Conservation (phyloP, 2,888 invertebrate species). For the Ormia ochracea region DNA sequence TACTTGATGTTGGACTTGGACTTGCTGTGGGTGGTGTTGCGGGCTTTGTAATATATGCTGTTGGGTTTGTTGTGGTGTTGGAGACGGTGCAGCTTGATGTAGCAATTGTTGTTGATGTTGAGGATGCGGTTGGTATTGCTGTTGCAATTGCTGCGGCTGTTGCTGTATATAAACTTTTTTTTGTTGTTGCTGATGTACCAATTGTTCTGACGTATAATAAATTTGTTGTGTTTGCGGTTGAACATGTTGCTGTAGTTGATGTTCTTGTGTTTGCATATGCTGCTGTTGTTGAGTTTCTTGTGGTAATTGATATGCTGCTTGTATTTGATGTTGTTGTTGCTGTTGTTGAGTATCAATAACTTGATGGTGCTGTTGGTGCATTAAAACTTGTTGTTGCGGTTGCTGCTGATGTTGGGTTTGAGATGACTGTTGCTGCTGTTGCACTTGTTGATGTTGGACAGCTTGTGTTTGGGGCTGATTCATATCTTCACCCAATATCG, state of each 20-base stretch:
- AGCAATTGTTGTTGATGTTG: slow-evolving; percentile 63
- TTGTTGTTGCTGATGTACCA: slow-evolving; percentile 70
- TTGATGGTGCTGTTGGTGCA: slow-evolving; percentile 67
- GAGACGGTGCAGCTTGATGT: slow-evolving; percentile 61
- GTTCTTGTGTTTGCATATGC: slow-evolving; percentile 68
- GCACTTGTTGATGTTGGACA: slow-evolving; percentile 67
- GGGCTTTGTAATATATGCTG: slow-evolving; percentile 69
- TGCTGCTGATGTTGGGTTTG: slow-evolving; percentile 68
- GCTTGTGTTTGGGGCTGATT: slow-evolving; percentile 69
- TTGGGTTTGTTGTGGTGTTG: slow-evolving; percentile 66
- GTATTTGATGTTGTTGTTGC: slow-evolving; percentile 64
- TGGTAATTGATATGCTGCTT: slow-evolving; percentile 63
- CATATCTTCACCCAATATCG: slow-evolving; percentile 65
- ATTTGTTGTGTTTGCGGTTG: slow-evolving; percentile 71
- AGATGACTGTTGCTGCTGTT: slow-evolving; percentile 66
- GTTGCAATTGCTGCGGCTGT: slow-evolving; percentile 65
- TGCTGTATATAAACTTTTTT: slow-evolving; percentile 64
- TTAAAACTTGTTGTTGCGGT: slow-evolving; percentile 64
- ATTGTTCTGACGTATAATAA: slow-evolving; percentile 72
- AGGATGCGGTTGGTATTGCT: slow-evolving; percentile 61
- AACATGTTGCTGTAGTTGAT: slow-evolving; percentile 68
- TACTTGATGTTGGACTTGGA: slow-evolving; percentile 64
- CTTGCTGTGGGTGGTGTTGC: slow-evolving; percentile 68
- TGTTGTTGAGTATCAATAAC: slow-evolving; percentile 65
- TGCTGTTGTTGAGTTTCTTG: slow-evolving; percentile 66